Conservation (phyloP, 2,113 vertebrate genomes). For the Herpetotheres cachinnans region DNA sequence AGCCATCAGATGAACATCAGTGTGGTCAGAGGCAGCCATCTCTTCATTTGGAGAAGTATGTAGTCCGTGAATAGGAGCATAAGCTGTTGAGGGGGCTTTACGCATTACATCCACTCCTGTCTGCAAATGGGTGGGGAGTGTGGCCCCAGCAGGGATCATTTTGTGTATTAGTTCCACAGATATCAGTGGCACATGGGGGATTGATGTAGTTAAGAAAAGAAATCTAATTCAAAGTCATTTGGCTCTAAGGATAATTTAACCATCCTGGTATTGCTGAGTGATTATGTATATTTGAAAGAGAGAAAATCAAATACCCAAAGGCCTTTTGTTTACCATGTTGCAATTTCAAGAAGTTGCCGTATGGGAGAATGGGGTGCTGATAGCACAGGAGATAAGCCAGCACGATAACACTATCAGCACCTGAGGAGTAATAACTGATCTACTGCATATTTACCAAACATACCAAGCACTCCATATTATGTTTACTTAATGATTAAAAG, state of each 20-base stretch:
- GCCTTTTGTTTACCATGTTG: not conserved
- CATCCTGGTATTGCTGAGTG: not conserved
- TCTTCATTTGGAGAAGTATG: not conserved
- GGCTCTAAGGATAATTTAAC: not conserved
- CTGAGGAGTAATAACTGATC: not conserved
- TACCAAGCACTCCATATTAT: not conserved
- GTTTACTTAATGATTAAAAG: conserved; percentile 51
- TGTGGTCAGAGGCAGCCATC: not conserved
- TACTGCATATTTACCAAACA: conserved; percentile 9
- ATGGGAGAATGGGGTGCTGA: not conserved
- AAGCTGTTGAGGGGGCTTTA: not conserved
- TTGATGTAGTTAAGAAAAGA: not conserved
- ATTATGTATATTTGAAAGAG: not conserved
- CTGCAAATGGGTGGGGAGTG: not conserved
- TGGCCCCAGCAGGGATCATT: not conserved
- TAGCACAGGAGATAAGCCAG: not conserved
- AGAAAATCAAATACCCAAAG: conserved; percentile 42
- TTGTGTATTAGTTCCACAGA: not conserved
- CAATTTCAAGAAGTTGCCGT: not conserved
- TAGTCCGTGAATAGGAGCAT: rapidly evolving
- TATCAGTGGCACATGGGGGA: rapidly evolving
- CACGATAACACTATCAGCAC: not conserved
- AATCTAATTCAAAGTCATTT: conserved; percentile 40
- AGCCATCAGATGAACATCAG: rapidly evolving
- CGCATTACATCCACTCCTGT: not conserved